Base-by-base conservation (phyloP, 1,140 invertebrate species). In the Chelonus insularis region DNA sequence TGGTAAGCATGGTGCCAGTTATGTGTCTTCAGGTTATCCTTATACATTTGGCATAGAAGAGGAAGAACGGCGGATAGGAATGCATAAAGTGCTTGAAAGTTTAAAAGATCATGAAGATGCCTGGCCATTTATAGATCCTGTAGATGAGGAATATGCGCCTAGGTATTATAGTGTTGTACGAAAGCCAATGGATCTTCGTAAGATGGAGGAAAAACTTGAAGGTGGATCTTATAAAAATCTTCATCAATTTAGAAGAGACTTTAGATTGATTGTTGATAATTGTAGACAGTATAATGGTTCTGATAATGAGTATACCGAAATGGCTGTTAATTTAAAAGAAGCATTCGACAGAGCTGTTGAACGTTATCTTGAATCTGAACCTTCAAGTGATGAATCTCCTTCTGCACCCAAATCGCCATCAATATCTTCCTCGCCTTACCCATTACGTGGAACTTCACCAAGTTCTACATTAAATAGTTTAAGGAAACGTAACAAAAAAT, bases 71-170 rank as follows among this genome's bases (percentile, higher is more conserved):
- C 87, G 89, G 72, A 91, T 91, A 57, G 92, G 92, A 34, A 91
- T 94, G 90, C 91, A 93, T 76, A 94, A 94, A 81, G 90, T 95
- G 29, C 82, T 95, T 25, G 90, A 94, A 72, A 87, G 89, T 70
- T 80, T 95, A 1, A 93, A 92, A 71, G 88, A 89, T 69, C 92
- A 95, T 72, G 87, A 91, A 62, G 93, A 96, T 77, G 92, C 94
- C 2, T 96, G 94, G 94, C 94, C 94, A 1, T 96, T 96, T 77
- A 83, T 91, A 68, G 91, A 94, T 76, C 91, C 93, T 2, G 93
- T 97, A 0, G 92, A 95, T 57, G 93, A 96, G 75, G 89, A 93
- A 70, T 93, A 91, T 74, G 94, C 94, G 1, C 94, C 94, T 1
- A 91, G 92, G 74, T 83, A 81, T 55, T 82, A 82, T 23, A 78